Conservation (phyloP, 1,140 invertebrate species). For the Apolygus lucorum region DNA sequence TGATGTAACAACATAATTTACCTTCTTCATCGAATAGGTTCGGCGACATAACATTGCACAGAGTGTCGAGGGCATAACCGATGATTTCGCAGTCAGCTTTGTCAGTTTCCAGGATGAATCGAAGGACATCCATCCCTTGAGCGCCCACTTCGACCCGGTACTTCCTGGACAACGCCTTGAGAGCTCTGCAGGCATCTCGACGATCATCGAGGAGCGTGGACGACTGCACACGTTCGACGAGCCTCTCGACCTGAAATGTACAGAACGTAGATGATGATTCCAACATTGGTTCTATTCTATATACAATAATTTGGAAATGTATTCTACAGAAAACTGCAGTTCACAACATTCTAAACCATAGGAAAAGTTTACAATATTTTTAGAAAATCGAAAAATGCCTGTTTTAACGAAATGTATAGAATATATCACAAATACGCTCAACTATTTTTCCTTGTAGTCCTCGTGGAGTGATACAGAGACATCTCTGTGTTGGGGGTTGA, state of each 20-base stretch:
- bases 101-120: conserved; percentile 68
- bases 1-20: conserved; percentile 39
- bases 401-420: too few relatives aligned
- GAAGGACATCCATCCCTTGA: conserved; percentile 82
- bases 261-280: not conserved
- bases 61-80: conserved; percentile 80
- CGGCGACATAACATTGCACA: conserved; percentile 82
- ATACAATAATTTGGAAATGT: too few relatives aligned
- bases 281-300: too few relatives aligned
- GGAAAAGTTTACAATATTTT: too few relatives aligned
- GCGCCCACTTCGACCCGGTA: conserved; percentile 93
- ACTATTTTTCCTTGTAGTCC: too few relatives aligned
- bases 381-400: too few relatives aligned
- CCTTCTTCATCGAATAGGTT: conserved; percentile 76
- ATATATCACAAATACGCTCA: too few relatives aligned
- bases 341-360: too few relatives aligned
- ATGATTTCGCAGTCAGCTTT: conserved; percentile 84
- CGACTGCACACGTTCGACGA: conserved; percentile 84
- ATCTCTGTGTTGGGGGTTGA: too few relatives aligned
- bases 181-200: conserved; percentile 87
- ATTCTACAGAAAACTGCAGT: too few relatives aligned
- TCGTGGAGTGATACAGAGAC: too few relatives aligned
- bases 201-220: conserved; percentile 91
- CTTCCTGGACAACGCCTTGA: conserved; percentile 88
- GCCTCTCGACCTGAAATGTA: conserved; percentile 69